Evolutionary conservation across 1,140 invertebrate species (phyloP).

Genomic region (Aricia agestis): DNA sequence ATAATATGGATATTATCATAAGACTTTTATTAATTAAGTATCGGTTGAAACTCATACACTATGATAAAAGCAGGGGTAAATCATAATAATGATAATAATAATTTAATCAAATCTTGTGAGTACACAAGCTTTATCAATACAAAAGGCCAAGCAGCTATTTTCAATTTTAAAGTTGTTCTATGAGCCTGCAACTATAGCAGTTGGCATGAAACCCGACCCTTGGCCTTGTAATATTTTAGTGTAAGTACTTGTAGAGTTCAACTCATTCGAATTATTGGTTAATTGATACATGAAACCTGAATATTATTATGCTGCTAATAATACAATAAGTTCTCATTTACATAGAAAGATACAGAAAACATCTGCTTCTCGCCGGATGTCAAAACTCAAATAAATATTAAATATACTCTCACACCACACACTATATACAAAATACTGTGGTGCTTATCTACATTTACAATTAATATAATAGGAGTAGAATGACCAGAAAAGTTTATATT

Average conservation of each 20-base stretch:
- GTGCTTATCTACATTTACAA: conserved; percentile 34
- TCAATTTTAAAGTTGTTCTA: no score
- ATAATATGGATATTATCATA: conserved; percentile 13
- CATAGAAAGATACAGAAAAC: conserved; percentile 22
- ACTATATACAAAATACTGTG: conserved; percentile 61
- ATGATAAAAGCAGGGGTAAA: neutral
- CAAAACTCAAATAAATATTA: conserved; percentile 50
- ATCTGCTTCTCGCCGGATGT: conserved; percentile 21
- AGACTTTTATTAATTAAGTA: conserved; percentile 4
- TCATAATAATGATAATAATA: neutral
- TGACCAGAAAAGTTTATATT: conserved; percentile 64
- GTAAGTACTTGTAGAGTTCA: no score
- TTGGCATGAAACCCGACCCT: no score
- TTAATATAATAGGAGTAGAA: conserved; percentile 58
- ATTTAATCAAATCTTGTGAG: no score
- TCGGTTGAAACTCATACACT: neutral
- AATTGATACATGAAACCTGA: neutral
- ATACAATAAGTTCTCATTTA: neutral
- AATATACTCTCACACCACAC: conserved; percentile 46
- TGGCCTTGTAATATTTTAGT: no score
- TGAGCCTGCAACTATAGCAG: no score
- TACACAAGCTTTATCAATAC: no score
- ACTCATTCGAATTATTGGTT: neutral
- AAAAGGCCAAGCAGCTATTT: no score
- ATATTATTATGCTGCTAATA: neutral